A percentile compares a stretch with the other conserved stretches of the same genome.
phyloP scores from a whole-genome alignment of 2,113 vertebrate genomes.

The Poeciliopsis prolifica region DNA sequence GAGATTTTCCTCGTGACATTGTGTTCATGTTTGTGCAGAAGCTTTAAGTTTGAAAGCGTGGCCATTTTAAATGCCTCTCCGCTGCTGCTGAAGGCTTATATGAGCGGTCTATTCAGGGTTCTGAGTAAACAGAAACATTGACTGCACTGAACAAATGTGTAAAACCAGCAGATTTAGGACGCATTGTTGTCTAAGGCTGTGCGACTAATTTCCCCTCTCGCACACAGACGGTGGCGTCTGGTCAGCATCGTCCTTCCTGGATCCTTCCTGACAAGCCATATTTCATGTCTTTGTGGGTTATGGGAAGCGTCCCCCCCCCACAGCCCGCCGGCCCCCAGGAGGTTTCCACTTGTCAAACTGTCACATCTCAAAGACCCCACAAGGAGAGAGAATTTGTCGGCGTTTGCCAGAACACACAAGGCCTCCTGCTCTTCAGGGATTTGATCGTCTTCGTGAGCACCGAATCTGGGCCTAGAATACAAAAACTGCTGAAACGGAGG shows the following conservation, averaged over 20 bases:
- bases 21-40: neutral
- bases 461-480: conserved; percentile 26
- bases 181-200: neutral
- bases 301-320: conserved; percentile 55
- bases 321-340: conserved; percentile 42
- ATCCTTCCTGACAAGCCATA: conserved; percentile 59
- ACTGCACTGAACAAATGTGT: neutral
- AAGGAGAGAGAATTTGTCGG: conserved; percentile 65
- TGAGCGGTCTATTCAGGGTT: neutral
- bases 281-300: conserved; percentile 72
- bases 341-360: conserved; percentile 69
- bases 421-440: conserved; percentile 34
- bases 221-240: conserved; percentile 11
- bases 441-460: conserved; percentile 37
- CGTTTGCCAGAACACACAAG: conserved; percentile 65
- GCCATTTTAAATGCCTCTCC: neutral
- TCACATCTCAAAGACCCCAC: conserved; percentile 63
- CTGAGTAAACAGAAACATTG: neutral
- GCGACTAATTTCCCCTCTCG: neutral
- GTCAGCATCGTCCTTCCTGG: conserved; percentile 57
- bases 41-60: neutral
- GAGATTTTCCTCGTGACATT: neutral
- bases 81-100: neutral
- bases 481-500: conserved; percentile 32
- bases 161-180: neutral